Evolutionary conservation across 2,888 invertebrate genomes (phyloP), one percentile per base, ranked within the genome.

Genomic region (Drosophila stalkeri): DNA sequence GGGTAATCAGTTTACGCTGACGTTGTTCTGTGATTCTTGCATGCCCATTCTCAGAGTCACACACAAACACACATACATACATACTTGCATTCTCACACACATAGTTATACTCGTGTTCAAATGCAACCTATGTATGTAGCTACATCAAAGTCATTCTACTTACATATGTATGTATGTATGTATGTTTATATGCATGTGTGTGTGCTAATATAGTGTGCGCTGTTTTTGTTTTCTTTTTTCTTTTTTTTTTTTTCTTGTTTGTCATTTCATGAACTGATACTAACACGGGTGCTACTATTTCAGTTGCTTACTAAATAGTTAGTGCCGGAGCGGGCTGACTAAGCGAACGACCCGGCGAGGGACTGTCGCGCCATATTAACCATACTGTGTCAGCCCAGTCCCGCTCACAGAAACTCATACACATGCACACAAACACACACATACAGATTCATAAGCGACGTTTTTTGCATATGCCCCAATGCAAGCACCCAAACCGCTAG

Each of bases 261-360:
- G 61, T 70, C 52, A 72, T 88, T 86, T 82, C 90, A 77, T 90
- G 83, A 82, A 81, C 66, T 64, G 86, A 74, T 86, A 86, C 86
- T 90, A 86, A 86, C 86, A 83, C 86, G 87, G 86, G 90, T 86
- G 86, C 90, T 86, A 90, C 89, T 90, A 89, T 90, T 86, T 90
- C 86, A 86, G 83, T 86, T 90, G 89, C 86, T 86, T 90, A 90
- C 90, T 86, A 90, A 90, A 88, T 83, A 88, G 86, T 88, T 86
- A 90, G 81, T 83, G 86, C 67, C 80, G 66, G 57, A 86, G 75
- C 83, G 70, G 86, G 81, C 90, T 88, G 90, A 86, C 90, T 86
- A 89, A 86, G 82, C 90, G 86, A 90, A 77, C 75, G 72, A 72
- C 61, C 68, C 73, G 65, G 44, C 77, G 75, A 82, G 62, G 77